phyloP scores from a whole-genome alignment of 1,140 invertebrate genomes.

The Drosophila gunungcola region DNA sequence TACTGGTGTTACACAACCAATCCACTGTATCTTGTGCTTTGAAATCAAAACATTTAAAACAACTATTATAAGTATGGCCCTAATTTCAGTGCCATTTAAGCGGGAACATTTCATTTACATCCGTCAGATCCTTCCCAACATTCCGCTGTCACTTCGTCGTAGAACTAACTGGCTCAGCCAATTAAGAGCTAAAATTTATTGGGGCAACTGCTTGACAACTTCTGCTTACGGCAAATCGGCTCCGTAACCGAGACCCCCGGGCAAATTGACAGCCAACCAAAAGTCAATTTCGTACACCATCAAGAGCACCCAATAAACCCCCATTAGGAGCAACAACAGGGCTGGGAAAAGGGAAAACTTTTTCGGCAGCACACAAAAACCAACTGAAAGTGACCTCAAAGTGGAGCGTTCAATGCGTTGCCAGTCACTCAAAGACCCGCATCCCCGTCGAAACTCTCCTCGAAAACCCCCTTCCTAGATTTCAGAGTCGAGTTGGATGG shows the following conservation, averaged over 20 bases:
- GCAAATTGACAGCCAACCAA: slow-evolving; percentile 74
- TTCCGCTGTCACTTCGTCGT: neutral
- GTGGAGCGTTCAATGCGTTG: slow-evolving; percentile 72
- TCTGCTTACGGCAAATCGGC: slow-evolving; percentile 63
- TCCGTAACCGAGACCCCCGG: slow-evolving; percentile 36
- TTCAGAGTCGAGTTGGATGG: slow-evolving; percentile 16
- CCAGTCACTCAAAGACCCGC: slow-evolving; percentile 51
- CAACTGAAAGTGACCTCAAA: slow-evolving; percentile 71
- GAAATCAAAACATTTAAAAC: too few species aligned
- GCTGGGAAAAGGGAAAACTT: slow-evolving; percentile 23
- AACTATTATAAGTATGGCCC: too few species aligned
- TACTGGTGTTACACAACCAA: too few species aligned
- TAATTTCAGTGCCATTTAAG: too few species aligned
- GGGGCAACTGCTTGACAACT: slow-evolving; percentile 62
- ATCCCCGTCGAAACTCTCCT: neutral
- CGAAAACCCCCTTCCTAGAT: neutral
- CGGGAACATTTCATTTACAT: neutral
- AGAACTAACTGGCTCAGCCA: slow-evolving; percentile 43
- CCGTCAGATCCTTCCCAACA: neutral
- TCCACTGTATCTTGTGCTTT: too few species aligned
- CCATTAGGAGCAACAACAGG: slow-evolving; percentile 51
- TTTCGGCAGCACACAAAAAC: slow-evolving; percentile 63
- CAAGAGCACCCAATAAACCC: slow-evolving; percentile 76
- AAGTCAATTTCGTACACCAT: slow-evolving; percentile 80
- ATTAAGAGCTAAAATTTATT: slow-evolving; percentile 69